Evolutionary conservation across 2,797 vertebrate species (phyloP), one percentile per base, ranked within the genome.

Genomic region (Notolepis coatsorum): DNA sequence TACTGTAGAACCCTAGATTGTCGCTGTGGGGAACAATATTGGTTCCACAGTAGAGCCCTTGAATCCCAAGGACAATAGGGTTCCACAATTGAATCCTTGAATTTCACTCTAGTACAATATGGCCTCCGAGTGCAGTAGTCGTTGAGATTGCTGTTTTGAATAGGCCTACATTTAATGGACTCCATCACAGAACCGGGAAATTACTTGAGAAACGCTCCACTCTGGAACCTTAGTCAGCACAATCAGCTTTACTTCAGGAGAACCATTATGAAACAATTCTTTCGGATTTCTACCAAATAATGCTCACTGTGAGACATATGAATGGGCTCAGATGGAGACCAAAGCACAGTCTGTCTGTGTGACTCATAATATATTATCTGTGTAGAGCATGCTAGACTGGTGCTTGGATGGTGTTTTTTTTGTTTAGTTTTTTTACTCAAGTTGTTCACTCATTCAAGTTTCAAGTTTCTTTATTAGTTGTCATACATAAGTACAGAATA

Each of bases 351-450:
- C 84, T 87, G 88, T 86, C 76, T 60, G 55, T 39, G 61, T 77
- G 73, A 75, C 70, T 89, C 88, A 86, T 42, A n/a, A n/a, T n/a
- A n/a, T n/a, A n/a, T n/a, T n/a, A n/a, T n/a, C 66, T 66, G 74
- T 59, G 58, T 66, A 70, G 52, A 73, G 62, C 62, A 67, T 3
- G 41, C 80, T 75, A 73, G 69, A 74, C 62, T 73, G 71, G 59
- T 73, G 27, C 4, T 52, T 23, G 65, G 49, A 37, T 17, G 25
- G 23, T 41, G n/a, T n/a, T n/a, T n/a, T n/a, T n/a, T n/a, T n/a
- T n/a, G n/a, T n/a, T n/a, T n/a, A n/a, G n/a, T n/a, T n/a, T n/a
- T n/a, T n/a, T 63, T 58, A 41, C 43, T 20, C 58, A 48, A 69
- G 43, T 78, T 45, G 41, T 45, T 72, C 43, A 49, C 41, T 71